Evolutionary conservation across 2,888 invertebrate genomes (phyloP).

Genomic region (Leptogaster cylindrica): DNA sequence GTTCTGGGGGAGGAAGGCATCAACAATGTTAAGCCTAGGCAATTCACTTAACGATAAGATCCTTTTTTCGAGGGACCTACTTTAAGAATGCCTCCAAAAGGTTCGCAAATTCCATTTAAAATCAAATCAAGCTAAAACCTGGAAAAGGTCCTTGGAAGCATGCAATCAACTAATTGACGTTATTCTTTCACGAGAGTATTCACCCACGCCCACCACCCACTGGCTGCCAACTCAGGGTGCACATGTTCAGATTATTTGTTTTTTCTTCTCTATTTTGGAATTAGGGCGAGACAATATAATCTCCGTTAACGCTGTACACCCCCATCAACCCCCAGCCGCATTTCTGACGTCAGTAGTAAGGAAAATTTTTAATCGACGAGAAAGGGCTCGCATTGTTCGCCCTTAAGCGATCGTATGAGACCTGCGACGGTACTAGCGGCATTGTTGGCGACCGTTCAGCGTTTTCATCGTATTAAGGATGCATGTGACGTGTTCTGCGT

Average conservation of each 20-base stretch:
- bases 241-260: conserved; percentile 32
- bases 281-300: conserved; percentile 35
- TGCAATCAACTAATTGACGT: conserved; percentile 45
- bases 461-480: conserved; percentile 39
- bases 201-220: conserved; percentile 15
- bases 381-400: conserved; percentile 40
- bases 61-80: conserved; percentile 4
- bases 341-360: conserved; percentile 24
- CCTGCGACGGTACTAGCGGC: conserved; percentile 16
- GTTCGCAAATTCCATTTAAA: conserved; percentile 35
- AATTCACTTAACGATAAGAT: conserved; percentile 30
- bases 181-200: conserved; percentile 33
- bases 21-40: conserved; percentile 1
- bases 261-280: conserved; percentile 22
- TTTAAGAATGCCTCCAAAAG: conserved; percentile 22
- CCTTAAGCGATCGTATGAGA: conserved; percentile 36
- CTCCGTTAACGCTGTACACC: background rate
- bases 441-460: conserved; percentile 1
- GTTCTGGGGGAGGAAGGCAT: conserved; percentile 1
- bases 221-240: conserved; percentile 8
- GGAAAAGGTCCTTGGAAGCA: conserved; percentile 40
- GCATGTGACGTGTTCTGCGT: conserved; percentile 33
- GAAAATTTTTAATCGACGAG: conserved; percentile 41
- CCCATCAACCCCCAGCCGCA: conserved; percentile 1
- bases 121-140: conserved; percentile 40